phyloP scores from a whole-genome alignment of 1,140 invertebrate species.

The Lysiphlebus fabarum region DNA sequence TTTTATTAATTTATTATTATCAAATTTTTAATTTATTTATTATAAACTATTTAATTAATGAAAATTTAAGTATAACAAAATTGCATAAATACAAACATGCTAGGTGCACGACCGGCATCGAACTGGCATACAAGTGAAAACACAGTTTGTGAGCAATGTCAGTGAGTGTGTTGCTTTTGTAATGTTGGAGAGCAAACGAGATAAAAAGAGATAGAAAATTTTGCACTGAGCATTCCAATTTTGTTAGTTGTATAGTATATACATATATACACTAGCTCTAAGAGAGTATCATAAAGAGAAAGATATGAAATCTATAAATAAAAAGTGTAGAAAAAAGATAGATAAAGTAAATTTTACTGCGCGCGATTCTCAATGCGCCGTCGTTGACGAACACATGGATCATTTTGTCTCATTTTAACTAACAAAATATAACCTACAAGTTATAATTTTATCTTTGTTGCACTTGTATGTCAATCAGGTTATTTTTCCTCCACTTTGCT shows the following conservation, averaged over 20 bases:
- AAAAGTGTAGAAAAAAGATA: constrained; percentile 35
- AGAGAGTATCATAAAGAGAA: constrained; percentile 1
- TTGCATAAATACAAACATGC: constrained; percentile 33
- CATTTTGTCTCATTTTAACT: constrained; percentile 4
- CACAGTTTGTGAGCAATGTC: too few species aligned
- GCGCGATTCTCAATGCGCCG: constrained; percentile 24
- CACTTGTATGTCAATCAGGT: constrained; percentile 3
- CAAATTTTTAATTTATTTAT: too few species aligned
- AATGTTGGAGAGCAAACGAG: too few species aligned
- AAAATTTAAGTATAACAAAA: too few species aligned
- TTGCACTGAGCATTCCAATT: too few species aligned
- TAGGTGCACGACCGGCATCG: constrained; percentile 53
- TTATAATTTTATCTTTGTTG: neutral
- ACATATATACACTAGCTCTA: too few species aligned
- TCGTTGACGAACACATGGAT: constrained; percentile 16
- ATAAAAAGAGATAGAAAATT: too few species aligned
- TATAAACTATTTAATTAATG: too few species aligned
- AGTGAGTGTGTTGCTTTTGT: too few species aligned
- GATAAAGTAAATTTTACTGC: constrained; percentile 23
- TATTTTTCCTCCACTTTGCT: neutral
- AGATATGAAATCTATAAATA: constrained; percentile 27
- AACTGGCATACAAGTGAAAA: constrained; percentile 41
- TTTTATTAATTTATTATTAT: too few species aligned
- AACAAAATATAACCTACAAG: neutral
- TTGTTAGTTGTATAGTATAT: too few species aligned